A percentile compares a stretch with the other conserved stretches of the same genome.
phyloP scores from a whole-genome alignment of 2,888 invertebrate species.

The Apeira syringaria region DNA sequence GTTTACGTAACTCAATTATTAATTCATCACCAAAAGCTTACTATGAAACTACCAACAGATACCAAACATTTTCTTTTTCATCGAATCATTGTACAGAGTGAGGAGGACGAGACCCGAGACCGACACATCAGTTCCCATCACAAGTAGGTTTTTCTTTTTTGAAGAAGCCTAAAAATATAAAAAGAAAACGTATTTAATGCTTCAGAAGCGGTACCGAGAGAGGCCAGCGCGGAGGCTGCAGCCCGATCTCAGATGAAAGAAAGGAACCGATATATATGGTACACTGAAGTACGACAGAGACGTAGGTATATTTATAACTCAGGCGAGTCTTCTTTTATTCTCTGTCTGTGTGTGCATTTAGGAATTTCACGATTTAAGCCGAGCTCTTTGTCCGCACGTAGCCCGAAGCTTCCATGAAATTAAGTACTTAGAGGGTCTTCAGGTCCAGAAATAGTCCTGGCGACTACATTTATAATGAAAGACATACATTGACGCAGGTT shows the following conservation, averaged over 20 bases:
- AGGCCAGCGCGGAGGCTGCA: constrained; percentile 54
- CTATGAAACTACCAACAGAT: neutral
- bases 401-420: constrained; percentile 21
- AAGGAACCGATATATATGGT: constrained; percentile 44
- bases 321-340: constrained; percentile 33
- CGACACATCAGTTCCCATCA: constrained; percentile 15
- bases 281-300: constrained; percentile 46
- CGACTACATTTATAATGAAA: no score
- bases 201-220: constrained; percentile 54
- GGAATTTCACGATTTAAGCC: constrained; percentile 43
- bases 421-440: no score
- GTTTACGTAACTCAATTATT: no score
- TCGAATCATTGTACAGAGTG: neutral
- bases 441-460: no score
- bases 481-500: no score
- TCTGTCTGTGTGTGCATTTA: constrained; percentile 39
- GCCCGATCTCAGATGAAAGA: constrained; percentile 41
- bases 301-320: constrained; percentile 37
- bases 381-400: constrained; percentile 29
- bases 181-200: constrained; percentile 47
- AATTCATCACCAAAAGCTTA: no score
- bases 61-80: neutral
- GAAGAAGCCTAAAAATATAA: constrained; percentile 40
- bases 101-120: constrained; percentile 6
- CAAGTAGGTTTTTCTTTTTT: constrained; percentile 36